Conservation (phyloP, 2,888 invertebrate species). For the Cancer borealis region DNA sequence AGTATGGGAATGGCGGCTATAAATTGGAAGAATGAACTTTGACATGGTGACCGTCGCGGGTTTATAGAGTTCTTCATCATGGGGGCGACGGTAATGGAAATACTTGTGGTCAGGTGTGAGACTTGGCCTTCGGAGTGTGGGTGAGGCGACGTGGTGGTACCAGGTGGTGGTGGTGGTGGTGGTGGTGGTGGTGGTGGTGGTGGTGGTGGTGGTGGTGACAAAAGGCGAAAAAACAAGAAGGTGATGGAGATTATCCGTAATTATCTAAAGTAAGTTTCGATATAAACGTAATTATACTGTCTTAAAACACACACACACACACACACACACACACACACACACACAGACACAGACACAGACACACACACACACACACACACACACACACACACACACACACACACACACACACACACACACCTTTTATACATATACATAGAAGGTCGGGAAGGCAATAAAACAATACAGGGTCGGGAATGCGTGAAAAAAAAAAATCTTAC, state of each 20-base stretch:
- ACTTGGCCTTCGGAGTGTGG: neutral
- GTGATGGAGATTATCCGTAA: neutral
- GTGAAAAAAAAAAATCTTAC: too few relatives aligned
- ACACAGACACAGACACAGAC: neutral
- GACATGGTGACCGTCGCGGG: neutral
- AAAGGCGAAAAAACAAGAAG: neutral
- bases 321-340: slow-evolving; percentile 12
- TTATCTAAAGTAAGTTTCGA: neutral
- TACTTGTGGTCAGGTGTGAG: neutral
- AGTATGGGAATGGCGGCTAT: slow-evolving; percentile 49
- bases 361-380: too few relatives aligned
- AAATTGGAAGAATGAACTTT: slow-evolving; percentile 48
- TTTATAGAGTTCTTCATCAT: slow-evolving; percentile 50
- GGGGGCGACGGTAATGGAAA: neutral
- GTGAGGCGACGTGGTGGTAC: too few relatives aligned
- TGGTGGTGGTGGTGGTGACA: neutral
- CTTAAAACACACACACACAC: neutral
- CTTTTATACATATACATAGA: too few relatives aligned
- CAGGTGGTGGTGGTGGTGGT: slow-evolving; percentile 21
- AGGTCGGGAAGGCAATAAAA: too few relatives aligned
- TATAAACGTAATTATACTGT: neutral
- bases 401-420: too few relatives aligned
- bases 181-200: neutral
- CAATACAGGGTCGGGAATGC: too few relatives aligned
- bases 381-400: too few relatives aligned